These are phyloP conservation scores for Choreutis nemorana DNA, from an alignment of 2,888 invertebrate species.

Conservation along the genomic window DNA sequence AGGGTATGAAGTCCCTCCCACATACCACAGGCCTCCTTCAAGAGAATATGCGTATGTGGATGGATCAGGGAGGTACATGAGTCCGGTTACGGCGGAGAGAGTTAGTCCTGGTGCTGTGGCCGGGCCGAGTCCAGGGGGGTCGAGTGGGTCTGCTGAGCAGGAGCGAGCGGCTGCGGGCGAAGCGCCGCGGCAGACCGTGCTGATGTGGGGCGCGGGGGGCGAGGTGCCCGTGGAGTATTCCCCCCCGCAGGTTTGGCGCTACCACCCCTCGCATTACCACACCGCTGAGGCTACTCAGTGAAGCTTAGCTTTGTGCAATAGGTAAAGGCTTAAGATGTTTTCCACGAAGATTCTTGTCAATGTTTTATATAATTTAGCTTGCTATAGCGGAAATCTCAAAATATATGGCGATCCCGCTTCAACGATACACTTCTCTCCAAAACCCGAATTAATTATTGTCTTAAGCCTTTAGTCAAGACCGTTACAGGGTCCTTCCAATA, in stretches of 20 bases:
- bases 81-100: conserved; percentile 69
- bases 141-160: conserved; percentile 48
- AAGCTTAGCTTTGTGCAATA: conserved; percentile 31
- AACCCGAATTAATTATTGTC: background rate
- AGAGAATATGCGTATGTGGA: conserved; percentile 68
- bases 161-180: conserved; percentile 56
- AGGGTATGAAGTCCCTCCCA: conserved; percentile 64
- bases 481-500: conserved; percentile 55
- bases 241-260: conserved; percentile 62
- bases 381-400: background rate
- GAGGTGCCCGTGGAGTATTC: conserved; percentile 56
- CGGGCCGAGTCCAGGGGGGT: conserved; percentile 53
- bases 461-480: conserved; percentile 17
- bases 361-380: background rate
- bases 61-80: conserved; percentile 63
- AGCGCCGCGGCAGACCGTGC: conserved; percentile 84
- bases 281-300: conserved; percentile 61
- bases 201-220: conserved; percentile 86
- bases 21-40: conserved; percentile 71
- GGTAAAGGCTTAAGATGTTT: conserved; percentile 1
- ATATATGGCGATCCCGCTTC: background rate
- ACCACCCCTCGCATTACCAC: conserved; percentile 57
- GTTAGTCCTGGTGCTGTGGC: conserved; percentile 69
- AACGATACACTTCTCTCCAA: background rate
- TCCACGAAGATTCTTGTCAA: background rate